phyloP scores from a whole-genome alignment of 2,113 vertebrate genomes.

The Paedocypris sp. region DNA sequence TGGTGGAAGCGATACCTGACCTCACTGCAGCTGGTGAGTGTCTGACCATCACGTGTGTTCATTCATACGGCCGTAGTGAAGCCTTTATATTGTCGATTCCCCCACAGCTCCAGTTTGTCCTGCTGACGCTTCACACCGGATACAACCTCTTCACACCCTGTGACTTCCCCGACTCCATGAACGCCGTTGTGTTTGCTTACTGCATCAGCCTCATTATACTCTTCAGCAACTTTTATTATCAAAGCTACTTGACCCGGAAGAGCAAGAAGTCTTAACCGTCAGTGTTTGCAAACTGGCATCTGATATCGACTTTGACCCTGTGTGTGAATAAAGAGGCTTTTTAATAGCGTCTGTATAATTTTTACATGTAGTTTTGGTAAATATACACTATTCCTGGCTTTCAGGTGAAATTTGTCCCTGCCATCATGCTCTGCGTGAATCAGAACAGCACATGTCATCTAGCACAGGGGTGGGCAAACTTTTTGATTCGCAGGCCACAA shows the following conservation, averaged over 20 bases:
- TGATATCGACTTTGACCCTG: no score
- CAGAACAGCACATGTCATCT: no score
- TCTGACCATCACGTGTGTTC: background rate
- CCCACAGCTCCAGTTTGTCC: conserved; percentile 60
- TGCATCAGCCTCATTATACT: conserved; percentile 58
- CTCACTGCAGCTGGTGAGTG: conserved; percentile 65
- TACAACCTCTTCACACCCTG: conserved; percentile 62
- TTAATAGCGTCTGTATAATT: no score
- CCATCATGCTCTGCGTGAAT: no score
- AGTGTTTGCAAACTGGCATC: no score
- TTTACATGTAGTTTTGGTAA: no score
- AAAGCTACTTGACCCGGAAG: conserved; percentile 49
- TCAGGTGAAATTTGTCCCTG: no score
- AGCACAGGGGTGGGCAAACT: no score
- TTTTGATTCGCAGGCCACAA: no score
- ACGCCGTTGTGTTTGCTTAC: conserved; percentile 49
- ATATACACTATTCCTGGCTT: no score
- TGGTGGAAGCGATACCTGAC: conserved; percentile 70
- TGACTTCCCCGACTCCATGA: conserved; percentile 56
- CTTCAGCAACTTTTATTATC: conserved; percentile 61
- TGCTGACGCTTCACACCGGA: conserved; percentile 56
- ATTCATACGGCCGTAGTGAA: background rate
- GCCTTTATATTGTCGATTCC: no score
- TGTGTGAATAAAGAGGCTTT: no score
- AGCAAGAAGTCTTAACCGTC: conserved; percentile 44